Conservation (phyloP, 2,797 vertebrate species). For the Alexandromys oeconomus region DNA sequence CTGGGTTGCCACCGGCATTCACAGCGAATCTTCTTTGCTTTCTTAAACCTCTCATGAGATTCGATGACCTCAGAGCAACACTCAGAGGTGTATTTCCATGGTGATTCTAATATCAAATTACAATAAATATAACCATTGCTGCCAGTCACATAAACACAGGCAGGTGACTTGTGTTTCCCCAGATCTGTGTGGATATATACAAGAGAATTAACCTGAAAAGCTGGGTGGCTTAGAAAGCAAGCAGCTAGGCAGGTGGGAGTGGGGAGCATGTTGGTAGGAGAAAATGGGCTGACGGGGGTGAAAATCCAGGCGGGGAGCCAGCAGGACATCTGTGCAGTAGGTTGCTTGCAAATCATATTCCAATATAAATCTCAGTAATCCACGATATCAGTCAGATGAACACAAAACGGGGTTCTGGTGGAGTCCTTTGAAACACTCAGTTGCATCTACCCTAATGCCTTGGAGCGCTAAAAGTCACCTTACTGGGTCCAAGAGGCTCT, state of each 20-base stretch:
- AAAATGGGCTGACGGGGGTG: slow-evolving; percentile 8
- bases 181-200: not conserved
- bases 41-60: not conserved
- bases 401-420: slow-evolving; percentile 67
- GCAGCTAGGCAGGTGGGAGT: not conserved
- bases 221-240: not conserved
- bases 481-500: slow-evolving; percentile 40
- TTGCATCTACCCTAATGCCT: slow-evolving; percentile 52
- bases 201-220: not conserved
- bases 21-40: not conserved
- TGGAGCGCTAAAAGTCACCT: slow-evolving; percentile 73
- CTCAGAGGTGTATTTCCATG: not conserved
- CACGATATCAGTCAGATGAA: slow-evolving; percentile 57
- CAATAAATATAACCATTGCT: not conserved
- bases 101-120: not conserved
- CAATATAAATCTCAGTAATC: slow-evolving; percentile 65
- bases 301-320: not conserved
- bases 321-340: slow-evolving; percentile 6
- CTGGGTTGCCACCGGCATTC: not conserved
- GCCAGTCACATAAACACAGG: not conserved
- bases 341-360: slow-evolving; percentile 21
- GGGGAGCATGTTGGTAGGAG: not conserved
- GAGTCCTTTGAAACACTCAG: slow-evolving; percentile 62
- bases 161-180: not conserved
- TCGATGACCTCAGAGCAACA: not conserved